These are phyloP conservation scores for Tryphoninae sp. DNA, from an alignment of 2,888 invertebrate species.

Conservation along the genomic window DNA sequence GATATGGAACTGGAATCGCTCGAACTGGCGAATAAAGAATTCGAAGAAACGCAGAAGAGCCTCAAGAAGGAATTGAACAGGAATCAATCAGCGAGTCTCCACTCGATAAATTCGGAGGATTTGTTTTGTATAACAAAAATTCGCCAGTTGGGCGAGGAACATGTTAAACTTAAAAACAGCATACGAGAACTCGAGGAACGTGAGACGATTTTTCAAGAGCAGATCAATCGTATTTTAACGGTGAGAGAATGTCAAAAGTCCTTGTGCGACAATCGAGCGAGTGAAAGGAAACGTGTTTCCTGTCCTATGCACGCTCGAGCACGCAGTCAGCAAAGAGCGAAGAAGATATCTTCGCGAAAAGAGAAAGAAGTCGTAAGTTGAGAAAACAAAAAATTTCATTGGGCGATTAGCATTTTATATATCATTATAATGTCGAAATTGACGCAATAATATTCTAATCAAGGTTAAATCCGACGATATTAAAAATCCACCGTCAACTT, in stretches of 20 bases:
- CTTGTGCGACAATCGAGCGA: neutral
- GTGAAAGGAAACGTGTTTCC: conserved; percentile 53
- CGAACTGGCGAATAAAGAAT: conserved; percentile 71
- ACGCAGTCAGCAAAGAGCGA: conserved; percentile 53
- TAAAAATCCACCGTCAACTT: neutral
- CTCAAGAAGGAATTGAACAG: conserved; percentile 68
- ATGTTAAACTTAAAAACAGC: conserved; percentile 71
- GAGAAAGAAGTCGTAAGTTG: conserved; percentile 58
- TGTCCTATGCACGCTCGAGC: conserved; percentile 56
- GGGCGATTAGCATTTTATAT: neutral
- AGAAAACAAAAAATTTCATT: neutral
- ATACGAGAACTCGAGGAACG: conserved; percentile 74
- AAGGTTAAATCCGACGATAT: neutral
- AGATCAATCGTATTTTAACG: conserved; percentile 71
- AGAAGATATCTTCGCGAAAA: conserved; percentile 56
- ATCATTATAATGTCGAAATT: neutral
- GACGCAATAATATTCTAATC: neutral
- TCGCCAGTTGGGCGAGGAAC: conserved; percentile 73
- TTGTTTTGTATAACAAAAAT: conserved; percentile 73
- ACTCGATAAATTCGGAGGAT: conserved; percentile 76
- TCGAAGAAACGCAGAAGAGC: conserved; percentile 65
- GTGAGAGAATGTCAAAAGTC: conserved; percentile 62
- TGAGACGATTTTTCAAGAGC: conserved; percentile 70
- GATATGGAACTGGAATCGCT: conserved; percentile 75
- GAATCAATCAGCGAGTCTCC: conserved; percentile 68